Base-by-base conservation (phyloP, 2,797 vertebrate species). In the Ctenosaura bakeri region DNA sequence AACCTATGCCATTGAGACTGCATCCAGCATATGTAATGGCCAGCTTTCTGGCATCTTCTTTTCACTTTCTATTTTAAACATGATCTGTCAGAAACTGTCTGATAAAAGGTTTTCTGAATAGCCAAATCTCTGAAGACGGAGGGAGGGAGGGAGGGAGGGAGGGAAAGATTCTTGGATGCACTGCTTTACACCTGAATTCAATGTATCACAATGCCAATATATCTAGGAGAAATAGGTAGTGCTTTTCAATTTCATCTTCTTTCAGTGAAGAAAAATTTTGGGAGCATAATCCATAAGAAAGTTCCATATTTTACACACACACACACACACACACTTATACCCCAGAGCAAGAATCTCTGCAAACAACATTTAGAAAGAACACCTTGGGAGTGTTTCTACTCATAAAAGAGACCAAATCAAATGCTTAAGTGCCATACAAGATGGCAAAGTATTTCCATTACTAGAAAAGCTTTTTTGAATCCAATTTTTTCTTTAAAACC, bases 61-160 rank as follows among this genome's bases (percentile, higher is more conserved):
- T 38, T 54, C 50, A 74, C 54, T 50, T 56, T 56, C 85, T 38
- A 26, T 38, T 86, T 76, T 56, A 76, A 86, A 76, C 50, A 86
- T 6, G 56, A 38, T 56, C 69, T 18, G 5, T 73, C 85, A 77
- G 16, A 29, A 77, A 29, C 85, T 29, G 35, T 42, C 26, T 86
- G 32, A 86, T 16, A 76, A 76, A 26, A 42, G 22, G 79, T 32
- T 81, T 81, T 14, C 54, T 38, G 35, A 76, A 35, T 35, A n/a
- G 22, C 38, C 52, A 76, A 18, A 2, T 24, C 38, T 29, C 62
- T 69, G 62, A 66, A 78, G 76, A 26, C 3, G 42, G 38, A n/a
- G 9, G 38, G 3, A 74, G 14, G 35, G n/a, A 74, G n/a, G 35
- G n/a, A 8, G n/a, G 42, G 29, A 78, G 76, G 24, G 22, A 46